Evolutionary conservation across 37 sponge, comb jelly and placozoan genomes (phyloP).

Genomic region (Eunapius fragilis): DNA sequence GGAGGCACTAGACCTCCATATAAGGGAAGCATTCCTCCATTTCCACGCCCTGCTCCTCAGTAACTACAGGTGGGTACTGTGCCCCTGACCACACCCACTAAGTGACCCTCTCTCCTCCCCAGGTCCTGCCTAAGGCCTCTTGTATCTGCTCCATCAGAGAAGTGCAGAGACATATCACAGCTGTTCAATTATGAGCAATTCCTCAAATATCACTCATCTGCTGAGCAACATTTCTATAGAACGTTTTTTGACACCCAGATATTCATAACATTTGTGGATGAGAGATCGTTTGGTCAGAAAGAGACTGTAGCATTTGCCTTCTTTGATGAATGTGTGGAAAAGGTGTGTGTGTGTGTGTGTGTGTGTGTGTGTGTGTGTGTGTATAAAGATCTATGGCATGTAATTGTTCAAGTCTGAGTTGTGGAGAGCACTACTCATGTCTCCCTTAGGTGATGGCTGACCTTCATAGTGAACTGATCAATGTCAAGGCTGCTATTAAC

Average conservation of each 20-base stretch:
- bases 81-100: not conserved
- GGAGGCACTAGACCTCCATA: slow-evolving; percentile 62
- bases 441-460: slow-evolving; percentile 18
- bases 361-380: too few species aligned
- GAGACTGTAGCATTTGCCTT: slow-evolving; percentile 62
- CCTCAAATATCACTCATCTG: slow-evolving; percentile 38
- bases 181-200: slow-evolving; percentile 69
- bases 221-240: slow-evolving; percentile 63
- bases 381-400: too few species aligned
- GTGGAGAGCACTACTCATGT: not conserved
- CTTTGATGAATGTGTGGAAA: slow-evolving; percentile 87
- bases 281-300: slow-evolving; percentile 64
- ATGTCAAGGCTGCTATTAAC: slow-evolving; percentile 12
- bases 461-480: slow-evolving; percentile 17
- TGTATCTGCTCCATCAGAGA: slow-evolving; percentile 29
- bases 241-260: slow-evolving; percentile 84
- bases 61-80: slow-evolving; percentile 52
- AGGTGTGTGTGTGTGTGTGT: slow-evolving; percentile 57
- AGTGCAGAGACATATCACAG: slow-evolving; percentile 31
- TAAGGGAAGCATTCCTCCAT: slow-evolving; percentile 78
- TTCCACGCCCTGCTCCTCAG: slow-evolving; percentile 59
- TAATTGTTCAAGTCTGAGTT: not conserved
- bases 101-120: not conserved
- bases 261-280: slow-evolving; percentile 77
- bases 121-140: slow-evolving; percentile 54